phyloP scores from a whole-genome alignment of 2,113 vertebrate genomes.

The human (Homo sapiens) region GRCh38 chr4:68008001-68008500 shows the following conservation, averaged over 20 bases:
- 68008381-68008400: no score
- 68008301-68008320: neutral
- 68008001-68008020: neutral
- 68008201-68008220: neutral
- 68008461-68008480: no score
- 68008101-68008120: neutral
- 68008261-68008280: neutral
- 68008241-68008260: neutral
- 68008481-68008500: no score
- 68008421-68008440: no score
- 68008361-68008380: no score
- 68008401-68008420: no score
- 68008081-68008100: neutral
- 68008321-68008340: neutral
- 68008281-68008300: neutral
- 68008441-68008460: no score
- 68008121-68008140: neutral
- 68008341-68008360: neutral
- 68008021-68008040: neutral
- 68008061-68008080: neutral
- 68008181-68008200: neutral
- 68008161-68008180: neutral
- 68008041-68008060: neutral
- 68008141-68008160: neutral
- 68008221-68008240: neutral